phyloP scores from a whole-genome alignment of 2,888 invertebrate genomes.

The Dicyrtomina minuta region DNA sequence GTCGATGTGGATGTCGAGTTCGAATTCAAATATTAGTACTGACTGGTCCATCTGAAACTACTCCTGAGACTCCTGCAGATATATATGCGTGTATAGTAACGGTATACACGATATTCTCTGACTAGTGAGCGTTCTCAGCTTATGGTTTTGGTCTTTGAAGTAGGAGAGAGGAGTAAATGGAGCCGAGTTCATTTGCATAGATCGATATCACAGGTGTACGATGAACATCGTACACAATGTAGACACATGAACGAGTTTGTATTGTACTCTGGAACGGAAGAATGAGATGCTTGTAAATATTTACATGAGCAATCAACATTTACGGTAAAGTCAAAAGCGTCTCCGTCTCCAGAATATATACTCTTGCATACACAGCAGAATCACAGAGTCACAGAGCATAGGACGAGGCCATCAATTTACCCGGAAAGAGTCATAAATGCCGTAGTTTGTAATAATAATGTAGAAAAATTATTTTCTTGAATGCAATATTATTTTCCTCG shows the following conservation, averaged over 20 bases:
- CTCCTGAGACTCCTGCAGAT: too few relatives aligned
- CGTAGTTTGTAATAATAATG: conserved; percentile 29
- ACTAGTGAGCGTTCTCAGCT: too few relatives aligned
- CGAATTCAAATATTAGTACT: too few relatives aligned
- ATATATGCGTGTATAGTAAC: too few relatives aligned
- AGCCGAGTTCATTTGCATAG: conserved; percentile 22
- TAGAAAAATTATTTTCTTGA: conserved; percentile 25
- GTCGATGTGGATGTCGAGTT: too few relatives aligned
- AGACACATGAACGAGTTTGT: too few relatives aligned
- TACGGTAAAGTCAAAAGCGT: conserved; percentile 17
- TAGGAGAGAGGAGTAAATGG: conserved; percentile 4
- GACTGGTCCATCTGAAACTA: too few relatives aligned
- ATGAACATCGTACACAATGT: too few relatives aligned
- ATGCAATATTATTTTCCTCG: neutral
- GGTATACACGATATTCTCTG: too few relatives aligned
- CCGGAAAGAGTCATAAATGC: conserved; percentile 37
- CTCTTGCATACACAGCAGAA: neutral
- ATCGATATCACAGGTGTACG: conserved; percentile 29
- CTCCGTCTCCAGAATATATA: neutral
- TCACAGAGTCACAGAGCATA: neutral
- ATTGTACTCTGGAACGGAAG: neutral
- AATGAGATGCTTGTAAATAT: conserved; percentile 22
- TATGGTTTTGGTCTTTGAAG: neutral
- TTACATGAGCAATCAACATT: conserved; percentile 33
- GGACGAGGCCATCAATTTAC: conserved; percentile 27